Evolutionary conservation across 1,140 invertebrate genomes (phyloP).

Genomic region (Nasonia giraulti): DNA sequence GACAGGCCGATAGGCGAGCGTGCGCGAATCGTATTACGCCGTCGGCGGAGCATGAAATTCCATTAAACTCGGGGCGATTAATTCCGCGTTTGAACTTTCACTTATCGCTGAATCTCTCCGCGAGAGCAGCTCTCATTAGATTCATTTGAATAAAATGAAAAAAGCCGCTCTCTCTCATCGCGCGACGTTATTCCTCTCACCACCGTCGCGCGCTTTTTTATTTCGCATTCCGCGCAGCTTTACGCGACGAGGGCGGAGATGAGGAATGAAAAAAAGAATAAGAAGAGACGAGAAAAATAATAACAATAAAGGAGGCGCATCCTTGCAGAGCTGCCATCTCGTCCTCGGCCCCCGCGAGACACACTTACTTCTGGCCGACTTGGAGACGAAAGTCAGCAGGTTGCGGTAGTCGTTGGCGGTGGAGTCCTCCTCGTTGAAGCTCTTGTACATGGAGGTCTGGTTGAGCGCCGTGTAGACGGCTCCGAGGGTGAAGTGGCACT

Average conservation of each 20-base stretch:
- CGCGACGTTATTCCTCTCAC: too few relatives aligned
- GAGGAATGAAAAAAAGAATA: too few relatives aligned
- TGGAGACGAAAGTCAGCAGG: constrained; percentile 80
- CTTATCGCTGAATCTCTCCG: neutral
- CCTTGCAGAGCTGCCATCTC: too few relatives aligned
- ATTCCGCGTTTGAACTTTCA: neutral
- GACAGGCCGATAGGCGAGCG: too few relatives aligned
- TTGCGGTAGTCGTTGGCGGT: constrained; percentile 76
- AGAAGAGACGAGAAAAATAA: too few relatives aligned
- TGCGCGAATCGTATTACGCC: neutral
- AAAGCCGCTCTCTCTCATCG: neutral
- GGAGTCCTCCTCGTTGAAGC: constrained; percentile 78
- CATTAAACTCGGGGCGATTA: neutral
- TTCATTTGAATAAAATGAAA: neutral
- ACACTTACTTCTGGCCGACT: constrained; percentile 87
- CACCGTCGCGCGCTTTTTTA: neutral
- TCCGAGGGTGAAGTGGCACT: constrained; percentile 83
- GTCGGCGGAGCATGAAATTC: neutral
- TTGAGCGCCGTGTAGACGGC: constrained; percentile 81
- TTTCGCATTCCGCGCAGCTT: neutral
- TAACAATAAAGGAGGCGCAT: too few relatives aligned
- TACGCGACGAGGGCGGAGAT: neutral
- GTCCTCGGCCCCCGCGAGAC: neutral
- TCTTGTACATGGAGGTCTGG: constrained; percentile 76
- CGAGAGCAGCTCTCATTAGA: neutral